Evolutionary conservation across 2,797 vertebrate genomes (phyloP).

Genomic region (Helicolenus hilgendorfi): DNA sequence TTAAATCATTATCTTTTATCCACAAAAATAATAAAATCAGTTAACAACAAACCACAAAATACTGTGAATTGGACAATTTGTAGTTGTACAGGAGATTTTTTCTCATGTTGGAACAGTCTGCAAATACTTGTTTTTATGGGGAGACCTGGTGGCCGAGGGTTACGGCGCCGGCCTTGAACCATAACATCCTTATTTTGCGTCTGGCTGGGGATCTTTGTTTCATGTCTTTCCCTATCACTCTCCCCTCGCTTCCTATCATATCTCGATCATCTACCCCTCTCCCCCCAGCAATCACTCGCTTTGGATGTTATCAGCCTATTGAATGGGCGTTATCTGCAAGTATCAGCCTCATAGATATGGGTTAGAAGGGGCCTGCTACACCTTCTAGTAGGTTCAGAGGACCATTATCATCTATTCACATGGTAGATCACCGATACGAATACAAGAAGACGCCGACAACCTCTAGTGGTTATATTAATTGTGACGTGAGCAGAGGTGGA

Average conservation of each 20-base stretch:
- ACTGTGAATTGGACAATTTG: background rate
- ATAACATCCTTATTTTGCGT: background rate
- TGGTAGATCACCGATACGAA: too few species aligned
- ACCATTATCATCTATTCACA: too few species aligned
- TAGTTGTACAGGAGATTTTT: background rate
- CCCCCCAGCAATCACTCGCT: too few species aligned
- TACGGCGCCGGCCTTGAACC: background rate
- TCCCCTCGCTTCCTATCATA: background rate
- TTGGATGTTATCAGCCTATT: background rate
- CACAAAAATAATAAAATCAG: background rate
- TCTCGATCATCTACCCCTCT: background rate
- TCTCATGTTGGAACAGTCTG: background rate
- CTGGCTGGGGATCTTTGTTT: background rate
- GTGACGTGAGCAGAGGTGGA: too few species aligned
- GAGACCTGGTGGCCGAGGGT: background rate
- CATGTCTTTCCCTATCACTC: background rate
- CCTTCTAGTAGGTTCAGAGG: too few species aligned
- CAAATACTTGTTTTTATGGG: background rate
- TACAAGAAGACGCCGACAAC: too few species aligned
- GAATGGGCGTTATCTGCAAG: background rate
- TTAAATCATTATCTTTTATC: background rate
- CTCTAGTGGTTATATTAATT: too few species aligned
- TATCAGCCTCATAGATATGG: background rate
- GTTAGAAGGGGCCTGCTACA: background rate
- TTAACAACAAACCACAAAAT: background rate